phyloP scores from a whole-genome alignment of 2,797 vertebrate genomes.

The Luscinia megarhynchos region DNA sequence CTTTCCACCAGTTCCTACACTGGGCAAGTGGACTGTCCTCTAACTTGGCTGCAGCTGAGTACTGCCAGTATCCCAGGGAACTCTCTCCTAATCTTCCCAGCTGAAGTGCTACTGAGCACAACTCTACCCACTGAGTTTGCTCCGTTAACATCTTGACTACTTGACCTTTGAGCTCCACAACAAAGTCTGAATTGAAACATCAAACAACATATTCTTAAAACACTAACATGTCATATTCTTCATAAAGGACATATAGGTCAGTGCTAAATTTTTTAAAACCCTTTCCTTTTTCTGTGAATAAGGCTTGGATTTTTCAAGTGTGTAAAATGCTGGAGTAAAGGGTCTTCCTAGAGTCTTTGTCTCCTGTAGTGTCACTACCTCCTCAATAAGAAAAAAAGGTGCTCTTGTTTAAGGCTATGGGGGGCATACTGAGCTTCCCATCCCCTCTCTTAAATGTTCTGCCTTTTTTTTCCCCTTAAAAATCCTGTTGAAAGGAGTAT shows the following conservation, averaged over 20 bases:
- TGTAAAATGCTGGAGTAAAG: conserved; percentile 30
- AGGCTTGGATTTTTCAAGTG: conserved; percentile 27
- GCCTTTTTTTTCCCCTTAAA: conserved; percentile 28
- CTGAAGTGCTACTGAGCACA: background rate
- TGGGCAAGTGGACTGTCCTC: background rate
- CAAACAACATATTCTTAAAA: conserved; percentile 24
- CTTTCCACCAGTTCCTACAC: background rate
- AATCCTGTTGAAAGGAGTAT: conserved; percentile 46
- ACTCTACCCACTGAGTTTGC: background rate
- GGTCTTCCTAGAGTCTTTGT: conserved; percentile 19
- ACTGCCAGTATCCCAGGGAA: background rate
- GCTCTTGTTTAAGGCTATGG: conserved; percentile 26
- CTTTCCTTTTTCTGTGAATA: background rate
- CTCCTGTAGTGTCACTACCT: conserved; percentile 51
- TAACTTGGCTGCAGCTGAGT: background rate
- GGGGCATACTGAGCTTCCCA: conserved; percentile 26
- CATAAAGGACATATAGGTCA: conserved; percentile 14
- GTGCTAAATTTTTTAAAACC: background rate
- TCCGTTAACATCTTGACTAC: background rate
- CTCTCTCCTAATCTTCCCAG: background rate
- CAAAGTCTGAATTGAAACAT: conserved; percentile 31
- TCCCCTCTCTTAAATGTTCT: conserved; percentile 49
- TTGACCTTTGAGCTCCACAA: conserved; percentile 18
- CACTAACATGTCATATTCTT: conserved; percentile 22
- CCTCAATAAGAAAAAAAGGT: conserved; percentile 60